phyloP scores from a whole-genome alignment of 2,888 invertebrate species.

The Plebejus melissa region DNA sequence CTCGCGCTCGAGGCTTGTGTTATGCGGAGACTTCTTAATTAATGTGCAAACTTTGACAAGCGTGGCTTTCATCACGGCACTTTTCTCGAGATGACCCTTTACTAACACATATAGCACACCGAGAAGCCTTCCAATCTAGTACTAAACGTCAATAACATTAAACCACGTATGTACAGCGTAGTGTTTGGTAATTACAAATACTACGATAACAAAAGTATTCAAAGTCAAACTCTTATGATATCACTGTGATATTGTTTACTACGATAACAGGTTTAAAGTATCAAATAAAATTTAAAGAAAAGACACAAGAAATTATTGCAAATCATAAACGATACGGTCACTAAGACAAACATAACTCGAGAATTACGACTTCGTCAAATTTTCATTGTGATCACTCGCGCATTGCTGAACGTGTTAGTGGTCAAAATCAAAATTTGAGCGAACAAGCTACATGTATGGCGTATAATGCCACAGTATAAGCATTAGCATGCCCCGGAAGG shows the following conservation, averaged over 20 bases:
- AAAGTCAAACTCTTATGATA: slow-evolving; percentile 76
- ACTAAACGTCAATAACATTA: slow-evolving; percentile 34
- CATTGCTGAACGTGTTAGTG: background rate
- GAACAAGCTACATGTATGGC: slow-evolving; percentile 14
- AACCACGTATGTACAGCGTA: slow-evolving; percentile 50
- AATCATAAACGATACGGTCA: slow-evolving; percentile 52
- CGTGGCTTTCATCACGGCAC: slow-evolving; percentile 35
- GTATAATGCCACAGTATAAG: slow-evolving; percentile 71
- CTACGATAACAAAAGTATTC: slow-evolving; percentile 64
- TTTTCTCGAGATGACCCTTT: slow-evolving; percentile 35
- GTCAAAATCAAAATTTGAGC: slow-evolving; percentile 15
- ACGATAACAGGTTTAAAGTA: slow-evolving; percentile 51
- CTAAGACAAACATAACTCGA: slow-evolving; percentile 10
- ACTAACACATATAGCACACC: slow-evolving; percentile 38
- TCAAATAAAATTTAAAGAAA: slow-evolving; percentile 55
- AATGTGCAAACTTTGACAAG: slow-evolving; percentile 23
- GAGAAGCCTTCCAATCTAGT: slow-evolving; percentile 36
- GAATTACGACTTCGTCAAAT: slow-evolving; percentile 6
- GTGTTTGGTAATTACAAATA: slow-evolving; percentile 49
- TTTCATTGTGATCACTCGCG: slow-evolving; percentile 30
- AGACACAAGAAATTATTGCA: slow-evolving; percentile 65
- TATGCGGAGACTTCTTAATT: slow-evolving; percentile 23
- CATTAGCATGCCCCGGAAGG: slow-evolving; percentile 69
- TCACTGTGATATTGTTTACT: slow-evolving; percentile 66
- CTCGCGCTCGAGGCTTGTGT: slow-evolving; percentile 8